These are phyloP conservation scores for Netelia virgata DNA, from an alignment of 2,888 invertebrate genomes.

Conservation along the genomic window DNA sequence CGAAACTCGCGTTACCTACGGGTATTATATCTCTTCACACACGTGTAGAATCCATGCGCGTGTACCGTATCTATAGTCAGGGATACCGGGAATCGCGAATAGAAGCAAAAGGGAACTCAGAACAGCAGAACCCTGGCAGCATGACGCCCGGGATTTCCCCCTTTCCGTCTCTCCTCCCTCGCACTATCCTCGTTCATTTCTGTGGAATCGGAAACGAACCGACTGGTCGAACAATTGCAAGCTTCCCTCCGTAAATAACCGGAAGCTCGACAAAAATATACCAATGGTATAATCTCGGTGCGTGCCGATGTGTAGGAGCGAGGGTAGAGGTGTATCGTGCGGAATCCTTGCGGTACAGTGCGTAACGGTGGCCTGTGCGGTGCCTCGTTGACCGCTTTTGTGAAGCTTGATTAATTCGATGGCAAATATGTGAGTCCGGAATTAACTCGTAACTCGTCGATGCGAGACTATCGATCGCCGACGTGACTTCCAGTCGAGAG, in stretches of 20 bases:
- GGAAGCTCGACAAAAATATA: constrained; percentile 75
- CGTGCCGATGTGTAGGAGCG: constrained; percentile 9
- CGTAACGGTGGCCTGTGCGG: constrained; percentile 11
- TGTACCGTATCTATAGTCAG: constrained; percentile 36
- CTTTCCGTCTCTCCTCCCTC: constrained; percentile 22
- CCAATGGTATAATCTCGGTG: constrained; percentile 10
- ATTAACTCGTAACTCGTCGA: constrained; percentile 77
- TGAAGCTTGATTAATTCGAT: constrained; percentile 79
- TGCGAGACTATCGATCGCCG: constrained; percentile 71
- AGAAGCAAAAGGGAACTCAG: constrained; percentile 35
- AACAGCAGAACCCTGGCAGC: constrained; percentile 43
- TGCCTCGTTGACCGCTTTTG: constrained; percentile 73
- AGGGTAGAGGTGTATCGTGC: constrained; percentile 43
- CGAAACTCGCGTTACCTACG: constrained; percentile 13
- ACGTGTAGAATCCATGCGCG: constrained; percentile 15
- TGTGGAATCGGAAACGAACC: constrained; percentile 79
- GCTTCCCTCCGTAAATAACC: constrained; percentile 81
- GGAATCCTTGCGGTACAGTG: constrained; percentile 70
- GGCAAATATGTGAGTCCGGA: constrained; percentile 78
- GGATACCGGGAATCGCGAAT: constrained; percentile 43
- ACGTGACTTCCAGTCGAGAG: constrained; percentile 47
- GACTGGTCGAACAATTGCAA: constrained; percentile 82
- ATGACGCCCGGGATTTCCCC: constrained; percentile 49
- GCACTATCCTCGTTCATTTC: constrained; percentile 39
- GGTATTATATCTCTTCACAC: constrained; percentile 17